Evolutionary conservation across 2,888 invertebrate genomes (phyloP).

Genomic region (Cataglyphis cursor): DNA sequence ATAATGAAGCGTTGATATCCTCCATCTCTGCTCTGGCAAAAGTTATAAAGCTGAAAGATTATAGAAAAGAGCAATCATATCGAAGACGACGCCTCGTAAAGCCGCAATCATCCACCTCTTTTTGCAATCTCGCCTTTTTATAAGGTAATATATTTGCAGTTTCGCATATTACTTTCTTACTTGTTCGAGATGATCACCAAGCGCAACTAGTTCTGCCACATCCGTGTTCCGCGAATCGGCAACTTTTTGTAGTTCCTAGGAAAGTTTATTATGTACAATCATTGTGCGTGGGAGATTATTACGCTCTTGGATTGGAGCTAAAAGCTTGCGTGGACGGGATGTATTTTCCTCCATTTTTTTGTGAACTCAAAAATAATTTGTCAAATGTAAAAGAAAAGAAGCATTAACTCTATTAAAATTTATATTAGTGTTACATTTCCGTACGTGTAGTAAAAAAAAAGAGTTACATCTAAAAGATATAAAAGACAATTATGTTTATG

Average conservation of each 20-base stretch:
- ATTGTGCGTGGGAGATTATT: constrained; percentile 4
- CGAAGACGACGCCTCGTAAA: constrained; percentile 30
- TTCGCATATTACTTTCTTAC: constrained; percentile 88
- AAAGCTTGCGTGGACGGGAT: constrained; percentile 8
- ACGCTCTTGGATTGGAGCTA: constrained; percentile 36
- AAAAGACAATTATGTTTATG: background rate
- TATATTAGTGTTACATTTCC: constrained; percentile 26
- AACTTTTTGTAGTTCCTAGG: constrained; percentile 92
- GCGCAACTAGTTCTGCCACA: constrained; percentile 91
- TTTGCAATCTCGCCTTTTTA: constrained; percentile 28
- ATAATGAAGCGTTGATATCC: constrained; percentile 36
- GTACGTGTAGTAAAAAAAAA: constrained; percentile 15
- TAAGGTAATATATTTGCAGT: constrained; percentile 29
- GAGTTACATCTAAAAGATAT: constrained; percentile 19
- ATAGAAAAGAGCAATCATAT: constrained; percentile 28
- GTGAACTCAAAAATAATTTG: constrained; percentile 16
- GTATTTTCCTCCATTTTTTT: constrained; percentile 18
- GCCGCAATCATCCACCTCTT: constrained; percentile 37
- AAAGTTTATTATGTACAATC: constrained; percentile 78
- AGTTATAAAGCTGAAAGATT: constrained; percentile 43
- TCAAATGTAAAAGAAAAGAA: background rate
- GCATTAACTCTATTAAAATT: background rate
- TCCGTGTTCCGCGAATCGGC: constrained; percentile 91
- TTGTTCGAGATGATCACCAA: constrained; percentile 94
- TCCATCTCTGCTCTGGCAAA: constrained; percentile 29